phyloP scores from a whole-genome alignment of 2,888 invertebrate species.

The Troglohyphantes excavatus region DNA sequence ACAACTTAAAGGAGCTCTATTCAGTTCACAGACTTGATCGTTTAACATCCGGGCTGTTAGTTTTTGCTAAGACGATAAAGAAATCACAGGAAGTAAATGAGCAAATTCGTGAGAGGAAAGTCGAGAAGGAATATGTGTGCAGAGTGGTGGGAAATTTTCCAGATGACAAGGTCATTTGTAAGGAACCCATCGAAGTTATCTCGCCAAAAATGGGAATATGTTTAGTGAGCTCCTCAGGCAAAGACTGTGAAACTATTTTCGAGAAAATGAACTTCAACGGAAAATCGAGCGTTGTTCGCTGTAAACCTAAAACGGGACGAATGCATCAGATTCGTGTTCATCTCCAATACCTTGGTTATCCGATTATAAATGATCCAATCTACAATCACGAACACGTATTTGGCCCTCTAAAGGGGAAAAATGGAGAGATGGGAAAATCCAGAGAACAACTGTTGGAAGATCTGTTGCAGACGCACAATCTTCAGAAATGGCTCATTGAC shows the following conservation, averaged over 20 bases:
- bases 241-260: conserved; percentile 96
- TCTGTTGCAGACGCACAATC: conserved; percentile 95
- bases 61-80: conserved; percentile 96
- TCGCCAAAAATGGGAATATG: conserved; percentile 98
- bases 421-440: conserved; percentile 92
- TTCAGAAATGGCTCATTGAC: conserved; percentile 91
- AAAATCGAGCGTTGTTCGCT: conserved; percentile 95
- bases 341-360: conserved; percentile 97
- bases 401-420: conserved; percentile 95
- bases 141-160: conserved; percentile 97
- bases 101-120: conserved; percentile 94
- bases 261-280: conserved; percentile 93
- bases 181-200: conserved; percentile 95
- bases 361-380: conserved; percentile 97
- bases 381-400: conserved; percentile 96
- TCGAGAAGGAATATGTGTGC: conserved; percentile 97
- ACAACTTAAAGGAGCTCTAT: conserved; percentile 94
- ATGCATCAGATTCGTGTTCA: conserved; percentile 99
- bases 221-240: conserved; percentile 95
- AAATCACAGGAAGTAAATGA: conserved; percentile 97
- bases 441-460: conserved; percentile 89
- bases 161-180: conserved; percentile 89
- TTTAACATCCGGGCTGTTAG: conserved; percentile 95
- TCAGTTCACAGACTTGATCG: conserved; percentile 98
- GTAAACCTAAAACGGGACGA: conserved; percentile 96